Evolutionary conservation across 2,113 vertebrate species (phyloP), one percentile per base, ranked within the genome.

Genomic region (Larimichthys polyactis): DNA sequence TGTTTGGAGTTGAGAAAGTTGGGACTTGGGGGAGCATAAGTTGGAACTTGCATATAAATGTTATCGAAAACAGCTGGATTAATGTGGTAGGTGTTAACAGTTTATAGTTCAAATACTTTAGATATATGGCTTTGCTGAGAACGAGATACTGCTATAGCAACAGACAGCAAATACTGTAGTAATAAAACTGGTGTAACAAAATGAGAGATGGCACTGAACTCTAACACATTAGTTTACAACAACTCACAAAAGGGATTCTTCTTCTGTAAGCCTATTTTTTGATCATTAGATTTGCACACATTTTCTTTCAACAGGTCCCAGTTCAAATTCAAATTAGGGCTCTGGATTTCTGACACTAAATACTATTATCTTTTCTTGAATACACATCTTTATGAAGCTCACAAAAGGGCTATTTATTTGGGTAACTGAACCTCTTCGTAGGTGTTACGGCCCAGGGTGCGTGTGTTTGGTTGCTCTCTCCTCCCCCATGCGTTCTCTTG

Each of bases 101-200:
- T 51, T 75, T 73, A 40, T 66, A 6, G 27, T 22, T 70, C 65
- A 63, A 1, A 77, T 74, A 73, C 82, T 74, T 79, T 51, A 60
- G 6, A 82, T 59, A 27, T 60, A 32, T 75, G 11, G 69, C 29
- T 48, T 60, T 20, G 10, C 29, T 0, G 16, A 82, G 49, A 54
- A 8, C 19, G 58, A 60, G 12, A 67, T 55, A 51, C 55, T 68
- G 20, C 27, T 65, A 29, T 52, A 22, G 44, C 60, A 83, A 64
- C 49, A 76, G 20, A 76, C 11, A 17, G 44, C 19, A 70, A 57
- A 70, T 19, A 69, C 3, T 5, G 19, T 14, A 17, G 62, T 52
- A 43, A 75, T 55, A 2, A 52, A 55, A 16, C 4, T 20, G 27
- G 24, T 58, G n/a, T 40, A 51, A 65, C 27, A 11, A 49, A 48